Conservation (phyloP, 37 sponge, comb jelly and placozoan species). For the Agelas oroides region DNA sequence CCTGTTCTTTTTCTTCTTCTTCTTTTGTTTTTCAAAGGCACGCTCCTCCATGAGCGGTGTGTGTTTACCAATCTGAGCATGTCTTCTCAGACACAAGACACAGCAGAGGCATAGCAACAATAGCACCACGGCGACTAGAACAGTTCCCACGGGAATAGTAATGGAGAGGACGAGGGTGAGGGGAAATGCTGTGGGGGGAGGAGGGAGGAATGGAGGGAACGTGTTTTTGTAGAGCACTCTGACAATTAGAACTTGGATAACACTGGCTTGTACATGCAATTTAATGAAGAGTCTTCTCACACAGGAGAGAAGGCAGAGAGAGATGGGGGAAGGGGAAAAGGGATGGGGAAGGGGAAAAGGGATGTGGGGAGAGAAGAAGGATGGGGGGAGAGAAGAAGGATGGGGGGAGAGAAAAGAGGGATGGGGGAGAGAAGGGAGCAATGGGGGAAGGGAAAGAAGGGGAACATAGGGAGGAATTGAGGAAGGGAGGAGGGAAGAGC, state of each 20-base stretch:
- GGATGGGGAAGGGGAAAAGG: no score
- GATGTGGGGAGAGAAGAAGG: no score
- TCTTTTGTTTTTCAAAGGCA: background rate
- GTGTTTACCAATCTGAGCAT: background rate
- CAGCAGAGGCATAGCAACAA: background rate
- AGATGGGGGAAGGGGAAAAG: no score
- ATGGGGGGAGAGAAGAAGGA: slow-evolving; percentile 3
- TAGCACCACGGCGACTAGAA: background rate
- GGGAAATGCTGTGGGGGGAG: background rate
- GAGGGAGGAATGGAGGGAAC: background rate
- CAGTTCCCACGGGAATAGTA: background rate
- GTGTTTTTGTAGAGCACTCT: no score
- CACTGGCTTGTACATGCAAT: no score
- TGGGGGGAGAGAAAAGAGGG: background rate
- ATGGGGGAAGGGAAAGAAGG: no score
- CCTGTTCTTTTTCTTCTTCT: background rate
- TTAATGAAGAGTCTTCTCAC: no score
- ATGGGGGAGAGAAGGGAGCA: no score
- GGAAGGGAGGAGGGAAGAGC: no score
- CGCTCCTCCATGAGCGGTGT: slow-evolving; percentile 11
- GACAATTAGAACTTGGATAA: no score
- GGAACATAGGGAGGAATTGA: no score
- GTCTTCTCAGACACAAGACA: background rate
- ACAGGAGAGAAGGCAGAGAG: no score
- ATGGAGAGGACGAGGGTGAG: background rate